phyloP scores from a whole-genome alignment of 35 echinoderm and acorn worm species.

The Acanthaster planci region DNA sequence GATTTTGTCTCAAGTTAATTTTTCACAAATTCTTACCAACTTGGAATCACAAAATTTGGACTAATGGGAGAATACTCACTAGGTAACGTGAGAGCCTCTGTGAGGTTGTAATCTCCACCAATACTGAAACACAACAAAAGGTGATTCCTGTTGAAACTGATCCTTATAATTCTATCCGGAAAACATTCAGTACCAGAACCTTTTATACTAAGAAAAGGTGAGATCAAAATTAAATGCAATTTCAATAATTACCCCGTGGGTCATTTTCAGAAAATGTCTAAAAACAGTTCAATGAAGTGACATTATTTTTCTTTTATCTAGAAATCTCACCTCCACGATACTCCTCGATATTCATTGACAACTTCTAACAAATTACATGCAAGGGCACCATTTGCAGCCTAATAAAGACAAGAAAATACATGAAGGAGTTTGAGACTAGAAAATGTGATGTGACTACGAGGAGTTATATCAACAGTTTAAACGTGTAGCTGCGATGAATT shows the following conservation, averaged over 20 bases:
- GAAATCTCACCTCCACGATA: background rate
- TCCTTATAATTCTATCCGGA: background rate
- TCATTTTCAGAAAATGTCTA: background rate
- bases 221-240: background rate
- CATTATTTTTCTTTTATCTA: too few species aligned
- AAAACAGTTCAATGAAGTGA: background rate
- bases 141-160: background rate
- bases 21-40: background rate
- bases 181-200: background rate
- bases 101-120: background rate
- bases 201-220: background rate
- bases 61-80: background rate
- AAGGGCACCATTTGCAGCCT: constrained; percentile 34
- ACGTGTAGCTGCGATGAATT: too few species aligned
- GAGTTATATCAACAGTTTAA: background rate
- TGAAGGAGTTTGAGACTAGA: background rate
- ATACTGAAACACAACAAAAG: background rate
- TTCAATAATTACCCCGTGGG: background rate
- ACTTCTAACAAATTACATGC: background rate
- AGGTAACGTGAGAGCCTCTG: background rate
- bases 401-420: background rate
- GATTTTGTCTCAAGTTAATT: background rate
- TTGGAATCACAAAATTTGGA: background rate
- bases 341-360: background rate
- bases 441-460: background rate